A percentile compares a stretch with the other conserved stretches of the same genome.
Evolutionary conservation across 2,797 vertebrate species (phyloP).

Genomic region (Tarsius wallacei): DNA sequence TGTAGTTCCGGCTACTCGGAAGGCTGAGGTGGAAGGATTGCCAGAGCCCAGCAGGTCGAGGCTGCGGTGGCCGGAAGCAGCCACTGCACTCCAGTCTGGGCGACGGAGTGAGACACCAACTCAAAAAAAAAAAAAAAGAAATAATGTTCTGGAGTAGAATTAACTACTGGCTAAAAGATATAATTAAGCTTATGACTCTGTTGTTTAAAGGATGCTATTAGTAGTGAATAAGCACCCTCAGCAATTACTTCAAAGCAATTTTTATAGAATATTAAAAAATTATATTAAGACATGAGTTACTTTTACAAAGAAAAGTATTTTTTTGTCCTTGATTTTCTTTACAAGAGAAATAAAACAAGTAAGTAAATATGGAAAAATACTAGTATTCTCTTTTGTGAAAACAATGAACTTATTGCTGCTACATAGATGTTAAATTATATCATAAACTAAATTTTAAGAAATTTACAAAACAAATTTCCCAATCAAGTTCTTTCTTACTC

Average conservation of each 20-base stretch:
- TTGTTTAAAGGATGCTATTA: background rate
- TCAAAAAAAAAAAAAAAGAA: too few species aligned
- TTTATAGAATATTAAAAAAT: background rate
- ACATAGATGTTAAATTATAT: constrained; percentile 17
- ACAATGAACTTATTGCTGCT: background rate
- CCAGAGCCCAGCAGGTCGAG: too few species aligned
- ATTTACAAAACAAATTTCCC: constrained; percentile 7
- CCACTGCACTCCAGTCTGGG: too few species aligned
- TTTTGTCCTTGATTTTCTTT: constrained; percentile 65
- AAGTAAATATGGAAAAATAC: constrained; percentile 31
- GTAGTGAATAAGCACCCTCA: background rate
- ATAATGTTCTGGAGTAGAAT: constrained; percentile 49
- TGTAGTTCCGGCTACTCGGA: too few species aligned
- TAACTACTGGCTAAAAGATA: constrained; percentile 44
- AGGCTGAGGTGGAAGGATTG: too few species aligned
- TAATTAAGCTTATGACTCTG: constrained; percentile 3
- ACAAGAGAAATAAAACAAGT: constrained; percentile 23
- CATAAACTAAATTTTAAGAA: constrained; percentile 5
- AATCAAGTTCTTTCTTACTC: constrained; percentile 25
- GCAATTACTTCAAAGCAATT: constrained; percentile 53
- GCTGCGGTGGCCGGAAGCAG: too few species aligned
- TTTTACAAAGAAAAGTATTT: constrained; percentile 22
- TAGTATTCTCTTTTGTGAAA: constrained; percentile 45
- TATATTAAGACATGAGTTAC: background rate
- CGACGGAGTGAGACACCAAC: too few species aligned